Base-by-base conservation (phyloP, 2,113 vertebrate species). In the Etheostoma spectabile region DNA sequence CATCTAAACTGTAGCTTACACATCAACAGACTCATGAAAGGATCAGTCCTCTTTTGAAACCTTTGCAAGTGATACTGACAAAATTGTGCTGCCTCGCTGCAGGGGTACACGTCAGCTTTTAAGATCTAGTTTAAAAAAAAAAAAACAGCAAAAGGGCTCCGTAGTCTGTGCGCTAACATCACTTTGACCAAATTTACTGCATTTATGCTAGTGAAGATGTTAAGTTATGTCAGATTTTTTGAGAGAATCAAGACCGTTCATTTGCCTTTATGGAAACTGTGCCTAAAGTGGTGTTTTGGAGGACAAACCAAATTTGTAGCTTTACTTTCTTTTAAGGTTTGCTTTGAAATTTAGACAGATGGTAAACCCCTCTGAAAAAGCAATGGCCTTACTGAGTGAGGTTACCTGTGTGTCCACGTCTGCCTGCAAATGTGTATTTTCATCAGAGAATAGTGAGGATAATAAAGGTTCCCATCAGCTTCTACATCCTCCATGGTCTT, bases 11-110 rank as follows among this genome's bases (percentile, higher is more conserved):
- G 48, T 10, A 38, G 33, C 59, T 77, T 56, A 42, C 56, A 79
- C 42, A 77, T 69, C 62, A 75, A 57, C 61, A 53, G 72, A 30
- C 24, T 59, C 72, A 80, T 77, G 57, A 80, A 85, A 83, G 42
- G 68, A 80, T 80, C 24, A 59, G 45, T 6, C 18, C 60, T 19
- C 22, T 22, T 45, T 45, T 6, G 13, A 48, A 82, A 77, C 65
- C 74, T 62, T 21, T 52, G 42, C 78, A 84, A 74, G 62, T 77
- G 42, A 71, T 83, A 24, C 66, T 51, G 62, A 69, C 51, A 80
- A 81, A 11, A 77, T 68, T 74, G 65, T 61, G 61, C 64, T 59
- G 51, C 27, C 38, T 78, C 82, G 22, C 76, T 68, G 75, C 38
- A 6, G 53, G 68, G 53, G n/a, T 65, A 35, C 14, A 16, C 14